Evolutionary conservation across 1,140 invertebrate species (phyloP).

Genomic region (Pseudomyrmex sp.): DNA sequence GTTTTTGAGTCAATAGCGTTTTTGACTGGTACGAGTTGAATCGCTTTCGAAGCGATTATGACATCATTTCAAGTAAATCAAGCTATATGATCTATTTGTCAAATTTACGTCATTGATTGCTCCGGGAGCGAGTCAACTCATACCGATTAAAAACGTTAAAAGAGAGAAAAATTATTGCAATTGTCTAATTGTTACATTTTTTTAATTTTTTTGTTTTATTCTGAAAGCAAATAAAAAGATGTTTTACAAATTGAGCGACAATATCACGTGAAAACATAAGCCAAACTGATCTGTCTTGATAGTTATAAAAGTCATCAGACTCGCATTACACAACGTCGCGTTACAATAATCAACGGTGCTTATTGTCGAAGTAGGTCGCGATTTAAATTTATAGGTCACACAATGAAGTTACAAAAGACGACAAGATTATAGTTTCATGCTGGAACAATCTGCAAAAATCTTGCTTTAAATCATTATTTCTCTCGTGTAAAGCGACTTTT

Average conservation of each 20-base stretch:
- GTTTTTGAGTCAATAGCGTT: too few relatives aligned
- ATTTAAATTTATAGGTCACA: constrained; percentile 68
- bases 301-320: constrained; percentile 5
- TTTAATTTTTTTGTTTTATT: not conserved
- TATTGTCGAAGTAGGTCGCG: constrained; percentile 66
- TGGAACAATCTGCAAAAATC: constrained; percentile 21
- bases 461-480: not conserved
- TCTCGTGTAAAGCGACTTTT: not conserved
- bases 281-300: constrained; percentile 3
- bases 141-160: not conserved
- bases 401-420: constrained; percentile 25
- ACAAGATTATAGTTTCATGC: constrained; percentile 27
- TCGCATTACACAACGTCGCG: constrained; percentile 43
- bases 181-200: not conserved
- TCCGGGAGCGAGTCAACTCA: not conserved
- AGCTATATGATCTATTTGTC: too few relatives aligned
- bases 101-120: not conserved
- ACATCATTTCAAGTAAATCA: too few relatives aligned
- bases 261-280: not conserved
- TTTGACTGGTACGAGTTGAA: too few relatives aligned
- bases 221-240: too few relatives aligned
- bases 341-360: constrained; percentile 43
- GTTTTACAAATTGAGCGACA: too few relatives aligned
- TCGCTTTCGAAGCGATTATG: too few relatives aligned
- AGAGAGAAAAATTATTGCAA: not conserved